Conservation (phyloP, 1,140 invertebrate genomes). For the Cyclina sinensis region DNA sequence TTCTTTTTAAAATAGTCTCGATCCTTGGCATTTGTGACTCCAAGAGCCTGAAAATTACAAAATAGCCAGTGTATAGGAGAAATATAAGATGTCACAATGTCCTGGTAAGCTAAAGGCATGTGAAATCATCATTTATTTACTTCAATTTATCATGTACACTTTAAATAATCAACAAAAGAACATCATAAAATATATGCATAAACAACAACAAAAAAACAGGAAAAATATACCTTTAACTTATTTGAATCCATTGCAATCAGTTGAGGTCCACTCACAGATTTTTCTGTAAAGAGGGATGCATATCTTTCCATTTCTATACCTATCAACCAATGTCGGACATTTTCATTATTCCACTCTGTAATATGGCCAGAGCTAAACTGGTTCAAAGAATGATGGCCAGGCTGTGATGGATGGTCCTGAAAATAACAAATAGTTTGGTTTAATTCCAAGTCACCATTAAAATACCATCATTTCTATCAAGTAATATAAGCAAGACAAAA, state of each 20-base stretch:
- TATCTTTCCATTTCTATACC: constrained; percentile 94
- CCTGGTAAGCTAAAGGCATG: too few relatives aligned
- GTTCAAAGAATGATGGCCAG: constrained; percentile 75
- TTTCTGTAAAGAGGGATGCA: constrained; percentile 93
- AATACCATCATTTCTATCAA: too few relatives aligned
- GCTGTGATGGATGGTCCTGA: constrained; percentile 73
- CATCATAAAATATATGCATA: too few relatives aligned
- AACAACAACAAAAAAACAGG: too few relatives aligned
- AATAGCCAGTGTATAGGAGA: too few relatives aligned
- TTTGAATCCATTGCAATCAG: constrained; percentile 94
- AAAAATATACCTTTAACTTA: constrained; percentile 92
- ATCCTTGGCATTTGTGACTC: constrained; percentile 79
- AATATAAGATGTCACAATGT: too few relatives aligned
- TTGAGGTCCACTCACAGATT: constrained; percentile 93
- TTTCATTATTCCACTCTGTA: constrained; percentile 95
- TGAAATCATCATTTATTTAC: too few relatives aligned
- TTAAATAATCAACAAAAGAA: too few relatives aligned
- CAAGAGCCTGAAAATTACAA: constrained; percentile 78
- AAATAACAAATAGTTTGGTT: constrained; percentile 24
- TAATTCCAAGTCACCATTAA: too few relatives aligned
- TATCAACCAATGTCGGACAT: constrained; percentile 96
- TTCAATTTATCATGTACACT: too few relatives aligned
- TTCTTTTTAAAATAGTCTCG: constrained; percentile 83
- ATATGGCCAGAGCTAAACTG: constrained; percentile 88
- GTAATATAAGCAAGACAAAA: too few relatives aligned